These are phyloP conservation scores for Spatulosminthurus flaviceps DNA, from an alignment of 2,888 invertebrate genomes.

Conservation along the genomic window DNA sequence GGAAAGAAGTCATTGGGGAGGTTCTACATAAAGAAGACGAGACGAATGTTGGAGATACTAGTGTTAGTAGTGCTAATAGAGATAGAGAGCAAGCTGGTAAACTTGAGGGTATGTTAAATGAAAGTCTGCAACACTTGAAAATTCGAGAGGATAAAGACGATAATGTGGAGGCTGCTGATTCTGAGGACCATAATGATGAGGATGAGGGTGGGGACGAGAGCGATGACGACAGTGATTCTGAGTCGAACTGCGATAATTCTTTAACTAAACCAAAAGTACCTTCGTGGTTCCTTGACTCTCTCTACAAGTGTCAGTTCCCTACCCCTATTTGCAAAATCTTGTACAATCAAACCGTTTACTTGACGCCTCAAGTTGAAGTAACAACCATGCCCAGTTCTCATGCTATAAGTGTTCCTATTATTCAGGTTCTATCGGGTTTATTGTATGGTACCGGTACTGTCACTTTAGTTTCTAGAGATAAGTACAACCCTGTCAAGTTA, in stretches of 20 bases:
- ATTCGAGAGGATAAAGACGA: slow-evolving; percentile 47
- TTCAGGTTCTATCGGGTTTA: slow-evolving; percentile 58
- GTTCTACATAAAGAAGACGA: not conserved
- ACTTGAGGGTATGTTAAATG: slow-evolving; percentile 16
- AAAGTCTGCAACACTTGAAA: slow-evolving; percentile 2
- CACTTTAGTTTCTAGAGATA: slow-evolving; percentile 45
- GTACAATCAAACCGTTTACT: slow-evolving; percentile 39
- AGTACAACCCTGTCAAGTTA: slow-evolving; percentile 31
- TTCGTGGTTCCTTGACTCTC: slow-evolving; percentile 48
- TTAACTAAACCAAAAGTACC: slow-evolving; percentile 71
- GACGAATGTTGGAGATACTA: too few relatives aligned
- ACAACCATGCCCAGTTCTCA: slow-evolving; percentile 50
- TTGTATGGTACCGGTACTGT: slow-evolving; percentile 50
- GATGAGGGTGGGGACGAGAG: slow-evolving; percentile 64
- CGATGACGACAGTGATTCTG: slow-evolving; percentile 69
- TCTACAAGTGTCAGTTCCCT: slow-evolving; percentile 24
- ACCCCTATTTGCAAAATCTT: slow-evolving; percentile 32
- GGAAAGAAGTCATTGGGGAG: not conserved
- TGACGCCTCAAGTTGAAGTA: slow-evolving; percentile 57
- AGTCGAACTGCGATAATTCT: slow-evolving; percentile 74
- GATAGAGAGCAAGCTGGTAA: not conserved
- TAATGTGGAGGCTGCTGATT: slow-evolving; percentile 52
- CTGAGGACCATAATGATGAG: slow-evolving; percentile 52
- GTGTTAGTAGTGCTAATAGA: too few relatives aligned
- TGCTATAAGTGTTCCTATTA: slow-evolving; percentile 53